Conservation (phyloP, 2,113 vertebrate species). For the Euleptes europaea region DNA sequence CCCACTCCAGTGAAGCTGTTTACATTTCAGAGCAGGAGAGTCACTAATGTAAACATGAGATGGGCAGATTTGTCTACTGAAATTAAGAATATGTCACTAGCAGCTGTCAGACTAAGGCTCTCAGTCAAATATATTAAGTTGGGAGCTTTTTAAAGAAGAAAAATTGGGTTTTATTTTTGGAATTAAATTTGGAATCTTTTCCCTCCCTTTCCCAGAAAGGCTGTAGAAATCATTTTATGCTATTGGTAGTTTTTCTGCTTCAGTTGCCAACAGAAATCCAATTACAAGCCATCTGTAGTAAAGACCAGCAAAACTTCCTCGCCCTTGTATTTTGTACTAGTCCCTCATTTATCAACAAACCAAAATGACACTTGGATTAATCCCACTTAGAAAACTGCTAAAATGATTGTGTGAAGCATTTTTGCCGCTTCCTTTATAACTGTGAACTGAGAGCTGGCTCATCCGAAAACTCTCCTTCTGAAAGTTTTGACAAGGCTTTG, state of each 20-base stretch:
- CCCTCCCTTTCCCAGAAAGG: neutral
- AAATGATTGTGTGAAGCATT: conserved; percentile 47
- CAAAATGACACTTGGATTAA: conserved; percentile 30
- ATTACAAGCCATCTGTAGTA: conserved; percentile 17
- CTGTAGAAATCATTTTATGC: conserved; percentile 2
- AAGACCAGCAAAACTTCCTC: neutral
- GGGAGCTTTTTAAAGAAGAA: neutral
- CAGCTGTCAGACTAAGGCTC: conserved; percentile 28
- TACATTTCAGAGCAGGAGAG: conserved; percentile 48
- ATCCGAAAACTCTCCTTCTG: conserved; percentile 52
- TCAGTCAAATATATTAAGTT: conserved; percentile 23
- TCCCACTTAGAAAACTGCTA: conserved; percentile 26
- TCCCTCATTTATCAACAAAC: conserved; percentile 38
- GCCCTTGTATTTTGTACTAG: conserved; percentile 16
- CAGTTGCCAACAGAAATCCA: neutral
- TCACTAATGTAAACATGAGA: conserved; percentile 52
- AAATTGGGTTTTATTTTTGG: neutral
- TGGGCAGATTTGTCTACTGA: conserved; percentile 45
- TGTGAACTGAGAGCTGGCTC: conserved; percentile 37
- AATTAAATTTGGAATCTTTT: neutral
- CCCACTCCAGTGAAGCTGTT: neutral
- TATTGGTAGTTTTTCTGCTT: neutral
- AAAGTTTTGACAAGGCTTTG: conserved; percentile 58
- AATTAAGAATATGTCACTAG: conserved; percentile 50
- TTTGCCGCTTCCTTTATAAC: conserved; percentile 43